Evolutionary conservation across 1,140 invertebrate species (phyloP).

Genomic region (Panagrolaimus sp.): DNA sequence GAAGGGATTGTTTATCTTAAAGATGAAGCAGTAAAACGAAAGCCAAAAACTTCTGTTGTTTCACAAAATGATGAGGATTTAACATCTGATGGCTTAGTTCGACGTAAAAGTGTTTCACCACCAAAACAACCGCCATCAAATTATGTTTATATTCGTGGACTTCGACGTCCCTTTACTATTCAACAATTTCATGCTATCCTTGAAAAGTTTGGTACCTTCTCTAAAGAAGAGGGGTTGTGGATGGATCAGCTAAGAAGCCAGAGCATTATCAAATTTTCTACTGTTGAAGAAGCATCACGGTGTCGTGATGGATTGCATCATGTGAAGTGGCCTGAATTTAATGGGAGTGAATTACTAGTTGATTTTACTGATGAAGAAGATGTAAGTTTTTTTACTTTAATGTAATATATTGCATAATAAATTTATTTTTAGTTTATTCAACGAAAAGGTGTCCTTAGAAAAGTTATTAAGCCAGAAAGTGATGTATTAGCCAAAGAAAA

Average conservation of each 20-base stretch:
- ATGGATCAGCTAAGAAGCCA: neutral
- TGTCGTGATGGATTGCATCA: neutral
- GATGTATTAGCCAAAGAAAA: neutral
- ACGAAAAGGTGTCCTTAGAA: neutral
- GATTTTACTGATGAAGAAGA: neutral
- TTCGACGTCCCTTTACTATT: neutral
- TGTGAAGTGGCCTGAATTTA: neutral
- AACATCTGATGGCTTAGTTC: neutral
- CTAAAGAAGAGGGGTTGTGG: neutral
- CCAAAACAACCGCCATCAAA: neutral
- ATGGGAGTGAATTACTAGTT: neutral
- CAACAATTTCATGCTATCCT: neutral
- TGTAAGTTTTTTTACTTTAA: neutral
- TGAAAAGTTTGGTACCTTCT: neutral
- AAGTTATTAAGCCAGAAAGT: neutral
- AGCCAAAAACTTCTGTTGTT: neutral
- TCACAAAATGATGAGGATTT: neutral
- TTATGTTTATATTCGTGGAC: neutral
- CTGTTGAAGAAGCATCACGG: neutral
- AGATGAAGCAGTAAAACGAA: neutral
- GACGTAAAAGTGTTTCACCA: neutral
- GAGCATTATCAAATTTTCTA: neutral
- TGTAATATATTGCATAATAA: neutral
- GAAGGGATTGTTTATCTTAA: neutral
- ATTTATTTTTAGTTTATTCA: neutral